Evolutionary conservation across 2,797 vertebrate species (phyloP), one percentile per base, ranked within the genome.

Genomic region (Chelon labrosus): DNA sequence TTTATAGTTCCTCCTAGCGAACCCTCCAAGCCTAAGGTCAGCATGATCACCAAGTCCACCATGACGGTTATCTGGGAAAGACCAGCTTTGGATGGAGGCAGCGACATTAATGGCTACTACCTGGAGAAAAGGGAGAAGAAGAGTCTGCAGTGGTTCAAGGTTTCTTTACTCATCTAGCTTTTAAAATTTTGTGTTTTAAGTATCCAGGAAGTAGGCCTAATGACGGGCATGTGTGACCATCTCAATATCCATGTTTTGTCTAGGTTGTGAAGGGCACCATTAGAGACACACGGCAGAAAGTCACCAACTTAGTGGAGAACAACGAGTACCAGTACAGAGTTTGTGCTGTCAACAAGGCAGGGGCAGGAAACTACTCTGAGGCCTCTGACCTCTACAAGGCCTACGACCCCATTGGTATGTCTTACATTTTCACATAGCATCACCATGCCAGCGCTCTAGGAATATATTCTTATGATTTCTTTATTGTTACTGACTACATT

Each of bases 91-190:
- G 97, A 99, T 88, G 98, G 98, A 84, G 98, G 98, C 57, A 98
- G 94, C 78, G 98, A 99, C 90, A 95, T 99, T 80, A 95, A 93
- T 44, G 98, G 98, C 73, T 99, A 99, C 92, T 97, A 96, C 85
- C 94, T 99, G 64, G 98, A 99, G 83, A 99, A 97, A 84, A 94
- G 97, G 71, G 98, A 99, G 82, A 99, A 97, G 92, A 99, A 97
- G 90, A 99, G 98, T 90, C 93, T 99, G 54, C 95, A 96, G 65
- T 99, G 98, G 98, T 97, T 99, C 86, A 99, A 98, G 91, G 93
- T 94, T 49, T 69, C 87, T 82, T 68, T 37, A 14, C 35, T 51
- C 5, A 49, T 1, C 25, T 20, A 7, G 57, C 8, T 53, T 61
- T 12, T 20, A 3, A 66, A 41, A 14, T 42, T 14, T 37, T 39